Conservation (phyloP, 2,888 invertebrate species). For the Unio delphinus region DNA sequence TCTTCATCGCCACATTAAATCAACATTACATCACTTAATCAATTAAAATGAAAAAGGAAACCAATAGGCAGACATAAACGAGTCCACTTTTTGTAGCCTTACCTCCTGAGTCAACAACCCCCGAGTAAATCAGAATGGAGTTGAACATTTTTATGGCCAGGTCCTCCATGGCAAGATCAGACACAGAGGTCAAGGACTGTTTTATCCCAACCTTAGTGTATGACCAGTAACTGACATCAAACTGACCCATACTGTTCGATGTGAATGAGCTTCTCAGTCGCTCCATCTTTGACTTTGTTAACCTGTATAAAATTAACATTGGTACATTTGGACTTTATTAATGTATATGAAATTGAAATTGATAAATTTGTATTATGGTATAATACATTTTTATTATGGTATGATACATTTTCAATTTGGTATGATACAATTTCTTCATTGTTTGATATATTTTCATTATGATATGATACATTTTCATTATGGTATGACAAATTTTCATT, state of each 20-base stretch:
- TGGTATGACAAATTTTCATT: no score
- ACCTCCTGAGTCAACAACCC: conserved; percentile 66
- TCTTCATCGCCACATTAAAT: background rate
- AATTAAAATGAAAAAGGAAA: no score
- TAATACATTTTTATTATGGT: no score
- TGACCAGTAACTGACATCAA: conserved; percentile 83
- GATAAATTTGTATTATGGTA: background rate
- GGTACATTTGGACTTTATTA: background rate
- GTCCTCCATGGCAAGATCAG: conserved; percentile 87
- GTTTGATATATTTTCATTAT: background rate
- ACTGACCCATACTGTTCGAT: conserved; percentile 80
- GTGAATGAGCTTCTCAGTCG: conserved; percentile 51
- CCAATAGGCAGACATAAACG: background rate
- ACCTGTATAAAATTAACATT: conserved; percentile 33
- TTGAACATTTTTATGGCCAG: conserved; percentile 90
- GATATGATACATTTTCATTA: no score
- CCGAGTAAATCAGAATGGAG: conserved; percentile 85
- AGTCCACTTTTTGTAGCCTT: no score
- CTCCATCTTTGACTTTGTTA: conserved; percentile 64
- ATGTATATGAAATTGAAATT: background rate
- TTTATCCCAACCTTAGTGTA: conserved; percentile 86
- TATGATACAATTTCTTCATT: no score
- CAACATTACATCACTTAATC: no score
- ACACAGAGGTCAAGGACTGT: conserved; percentile 87
- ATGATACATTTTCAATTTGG: no score